phyloP scores from a whole-genome alignment of 2,797 vertebrate species.

The Silurus lanzhouensis region DNA sequence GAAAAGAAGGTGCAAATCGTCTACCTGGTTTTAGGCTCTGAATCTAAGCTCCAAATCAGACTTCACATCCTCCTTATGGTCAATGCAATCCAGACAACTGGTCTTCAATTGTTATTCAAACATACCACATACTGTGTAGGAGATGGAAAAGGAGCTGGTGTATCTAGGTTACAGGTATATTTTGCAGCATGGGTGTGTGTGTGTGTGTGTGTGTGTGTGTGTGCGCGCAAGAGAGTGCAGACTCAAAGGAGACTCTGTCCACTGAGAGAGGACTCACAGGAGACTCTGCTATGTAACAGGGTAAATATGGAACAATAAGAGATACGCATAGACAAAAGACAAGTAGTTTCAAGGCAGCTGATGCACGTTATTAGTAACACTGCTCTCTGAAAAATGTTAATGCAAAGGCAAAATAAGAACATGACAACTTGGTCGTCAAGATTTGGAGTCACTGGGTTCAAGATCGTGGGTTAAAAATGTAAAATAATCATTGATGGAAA shows the following conservation, averaged over 20 bases:
- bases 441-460: not conserved
- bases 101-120: slow-evolving; percentile 26
- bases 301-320: slow-evolving; percentile 14
- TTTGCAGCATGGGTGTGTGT: not conserved
- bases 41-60: not conserved
- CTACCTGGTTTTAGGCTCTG: not conserved
- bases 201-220: not conserved
- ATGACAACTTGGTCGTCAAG: not conserved
- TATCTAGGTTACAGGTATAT: slow-evolving; percentile 41
- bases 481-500: not conserved
- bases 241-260: not conserved
- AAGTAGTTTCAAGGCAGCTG: not conserved
- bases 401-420: not conserved
- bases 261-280: not conserved
- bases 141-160: not conserved
- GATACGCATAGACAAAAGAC: not conserved
- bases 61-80: not conserved
- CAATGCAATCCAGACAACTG: slow-evolving; percentile 10
- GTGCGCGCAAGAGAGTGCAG: not conserved
- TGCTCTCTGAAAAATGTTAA: not conserved
- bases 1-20: not conserved
- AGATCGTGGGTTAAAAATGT: not conserved
- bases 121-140: not conserved
- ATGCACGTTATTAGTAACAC: not conserved
- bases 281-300: not conserved